Conservation (phyloP, 1,140 invertebrate species). For the Musca domestica region DNA sequence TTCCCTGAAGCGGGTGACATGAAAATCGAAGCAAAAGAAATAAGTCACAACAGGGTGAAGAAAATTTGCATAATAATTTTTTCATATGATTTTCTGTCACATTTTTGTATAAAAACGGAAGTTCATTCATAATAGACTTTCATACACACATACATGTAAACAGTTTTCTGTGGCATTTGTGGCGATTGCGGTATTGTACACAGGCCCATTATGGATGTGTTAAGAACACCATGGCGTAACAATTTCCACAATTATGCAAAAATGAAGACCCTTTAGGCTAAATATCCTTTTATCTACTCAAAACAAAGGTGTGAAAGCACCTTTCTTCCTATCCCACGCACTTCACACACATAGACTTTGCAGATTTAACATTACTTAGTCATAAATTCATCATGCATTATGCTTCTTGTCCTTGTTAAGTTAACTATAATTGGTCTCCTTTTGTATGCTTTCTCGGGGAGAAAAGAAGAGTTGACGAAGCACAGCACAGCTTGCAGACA, state of each 20-base stretch:
- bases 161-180: too few species aligned
- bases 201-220: neutral
- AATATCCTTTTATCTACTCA: neutral
- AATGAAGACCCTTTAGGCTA: conserved; percentile 12
- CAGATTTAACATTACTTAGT: neutral
- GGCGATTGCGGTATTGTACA: too few species aligned
- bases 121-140: too few species aligned
- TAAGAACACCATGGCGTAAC: neutral
- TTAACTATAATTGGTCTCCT: too few species aligned
- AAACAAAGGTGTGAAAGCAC: too few species aligned
- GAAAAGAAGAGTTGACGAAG: conserved; percentile 1
- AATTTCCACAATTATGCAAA: conserved; percentile 11
- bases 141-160: too few species aligned
- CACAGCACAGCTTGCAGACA: conserved; percentile 28
- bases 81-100: conserved; percentile 45
- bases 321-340: too few species aligned
- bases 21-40: neutral
- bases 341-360: neutral
- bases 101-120: too few species aligned
- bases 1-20: neutral
- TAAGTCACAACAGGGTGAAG: neutral
- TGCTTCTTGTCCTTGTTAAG: too few species aligned
- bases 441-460: neutral
- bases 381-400: neutral
- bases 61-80: conserved; percentile 51